Evolutionary conservation across 2,113 vertebrate genomes (phyloP).

Genomic region (Bubo blakistoni): DNA sequence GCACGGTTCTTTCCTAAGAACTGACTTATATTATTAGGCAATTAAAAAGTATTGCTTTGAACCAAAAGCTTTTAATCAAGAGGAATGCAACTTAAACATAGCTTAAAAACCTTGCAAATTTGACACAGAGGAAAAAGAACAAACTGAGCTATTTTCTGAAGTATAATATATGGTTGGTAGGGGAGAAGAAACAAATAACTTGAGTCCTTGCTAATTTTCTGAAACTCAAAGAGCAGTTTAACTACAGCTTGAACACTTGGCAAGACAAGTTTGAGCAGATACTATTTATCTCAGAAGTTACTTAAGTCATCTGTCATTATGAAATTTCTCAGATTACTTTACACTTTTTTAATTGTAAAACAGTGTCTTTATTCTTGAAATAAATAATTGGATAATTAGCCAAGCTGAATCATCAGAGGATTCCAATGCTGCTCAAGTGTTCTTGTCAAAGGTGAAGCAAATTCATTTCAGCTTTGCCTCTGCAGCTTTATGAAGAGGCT

Average conservation of each 20-base stretch:
- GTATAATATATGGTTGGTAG: conserved; percentile 6
- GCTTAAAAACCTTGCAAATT: conserved; percentile 67
- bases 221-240: conserved; percentile 1
- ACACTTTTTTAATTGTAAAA: conserved; percentile 69
- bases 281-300: conserved; percentile 69
- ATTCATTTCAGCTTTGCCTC: conserved; percentile 75
- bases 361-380: conserved; percentile 74
- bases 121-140: conserved; percentile 52
- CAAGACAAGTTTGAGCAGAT: conserved; percentile 57
- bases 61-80: conserved; percentile 85
- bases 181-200: conserved; percentile 49
- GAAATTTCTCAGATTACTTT: conserved; percentile 74
- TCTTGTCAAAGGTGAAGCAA: conserved; percentile 81
- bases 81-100: conserved; percentile 75
- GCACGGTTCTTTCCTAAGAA: conserved; percentile 80
- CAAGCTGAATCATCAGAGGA: conserved; percentile 78
- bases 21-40: conserved; percentile 88
- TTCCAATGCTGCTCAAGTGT: conserved; percentile 72
- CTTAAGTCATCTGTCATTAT: conserved; percentile 64
- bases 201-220: background rate
- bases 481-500: conserved; percentile 68
- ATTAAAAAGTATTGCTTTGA: conserved; percentile 84
- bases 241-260: background rate
- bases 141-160: conserved; percentile 53
- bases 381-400: conserved; percentile 84